Evolutionary conservation across 2,113 vertebrate genomes (phyloP).

Genomic region (mouse (Mus musculus)): DNA sequence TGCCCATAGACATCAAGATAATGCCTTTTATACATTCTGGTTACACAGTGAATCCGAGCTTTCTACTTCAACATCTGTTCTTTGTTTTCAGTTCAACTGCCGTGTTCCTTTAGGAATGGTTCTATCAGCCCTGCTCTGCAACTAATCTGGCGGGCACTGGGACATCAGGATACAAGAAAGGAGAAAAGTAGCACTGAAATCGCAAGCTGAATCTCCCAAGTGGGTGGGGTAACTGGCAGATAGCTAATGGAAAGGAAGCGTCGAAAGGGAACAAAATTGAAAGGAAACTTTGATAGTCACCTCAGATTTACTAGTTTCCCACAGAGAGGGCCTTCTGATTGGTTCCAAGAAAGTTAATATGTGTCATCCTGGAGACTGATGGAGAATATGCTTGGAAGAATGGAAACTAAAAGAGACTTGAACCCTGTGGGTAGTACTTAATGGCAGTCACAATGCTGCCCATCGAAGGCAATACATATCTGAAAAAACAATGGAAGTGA

Average conservation of each 20-base stretch:
- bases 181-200: neutral
- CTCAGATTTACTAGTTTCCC: neutral
- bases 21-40: neutral
- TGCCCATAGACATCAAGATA: neutral
- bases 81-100: neutral
- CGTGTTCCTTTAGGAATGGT: neutral
- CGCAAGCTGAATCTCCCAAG: conserved; percentile 7
- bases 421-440: neutral
- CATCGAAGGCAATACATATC: neutral
- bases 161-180: neutral
- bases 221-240: neutral
- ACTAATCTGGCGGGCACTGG: neutral
- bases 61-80: neutral
- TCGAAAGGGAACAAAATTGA: neutral
- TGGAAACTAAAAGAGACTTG: conserved; percentile 5
- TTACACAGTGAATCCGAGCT: neutral
- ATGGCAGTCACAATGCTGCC: neutral
- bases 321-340: neutral
- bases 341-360: neutral
- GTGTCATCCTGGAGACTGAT: neutral
- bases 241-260: neutral
- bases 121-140: neutral
- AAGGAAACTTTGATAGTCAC: neutral
- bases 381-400: conserved; percentile 1
- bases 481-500: conserved; percentile 18